Base-by-base conservation (phyloP, 2,797 vertebrate species). In the Microchirus variegatus region DNA sequence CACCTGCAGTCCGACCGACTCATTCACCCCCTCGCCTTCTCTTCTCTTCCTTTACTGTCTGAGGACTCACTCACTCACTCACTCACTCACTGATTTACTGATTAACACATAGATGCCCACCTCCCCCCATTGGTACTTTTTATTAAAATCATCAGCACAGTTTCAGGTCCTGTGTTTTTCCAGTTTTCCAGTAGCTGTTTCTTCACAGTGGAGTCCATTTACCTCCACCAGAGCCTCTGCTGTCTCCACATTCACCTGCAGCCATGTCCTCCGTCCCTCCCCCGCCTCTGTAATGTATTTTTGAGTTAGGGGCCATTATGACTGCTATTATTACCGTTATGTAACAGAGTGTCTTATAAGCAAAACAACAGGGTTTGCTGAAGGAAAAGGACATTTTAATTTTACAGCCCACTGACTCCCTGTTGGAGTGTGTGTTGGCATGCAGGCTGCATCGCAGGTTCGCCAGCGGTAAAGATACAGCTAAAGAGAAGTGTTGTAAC, bases 361-460 rank as follows among this genome's bases (percentile, higher is more conserved):
- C 86, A 83, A 84, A 88, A 87, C 88, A 84, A 84, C 81, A 40
- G 82, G 82, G 86, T 87, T 78, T 80, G 78, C 82, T 77, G 78
- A 83, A 78, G 74, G 74, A 84, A 90, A 73, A 49, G 73, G 74
- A 87, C 82, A 62, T 92, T 93, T 91, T 91, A 92, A 93, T 94
- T 94, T 94, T 91, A 92, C 92, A 93, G 89, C 74, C 89, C 88
- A 91, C 75, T 92, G 90, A 74, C 78, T 90, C 80, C 53, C 85
- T 86, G 89, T 82, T 57, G 73, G 83, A 73, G 84, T 78, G 73
- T 72, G 84, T 69, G 77, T 80, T 72, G 42, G 77, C 63, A 80
- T 82, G 82, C 73, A 53, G 68, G 73, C 58, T 38, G 67, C 69
- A 40, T 80, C 44, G 42, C 62, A 75, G 77, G 78, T 83, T 78